Evolutionary conservation across 2,113 vertebrate genomes (phyloP).

Genomic region (Cebus imitator): DNA sequence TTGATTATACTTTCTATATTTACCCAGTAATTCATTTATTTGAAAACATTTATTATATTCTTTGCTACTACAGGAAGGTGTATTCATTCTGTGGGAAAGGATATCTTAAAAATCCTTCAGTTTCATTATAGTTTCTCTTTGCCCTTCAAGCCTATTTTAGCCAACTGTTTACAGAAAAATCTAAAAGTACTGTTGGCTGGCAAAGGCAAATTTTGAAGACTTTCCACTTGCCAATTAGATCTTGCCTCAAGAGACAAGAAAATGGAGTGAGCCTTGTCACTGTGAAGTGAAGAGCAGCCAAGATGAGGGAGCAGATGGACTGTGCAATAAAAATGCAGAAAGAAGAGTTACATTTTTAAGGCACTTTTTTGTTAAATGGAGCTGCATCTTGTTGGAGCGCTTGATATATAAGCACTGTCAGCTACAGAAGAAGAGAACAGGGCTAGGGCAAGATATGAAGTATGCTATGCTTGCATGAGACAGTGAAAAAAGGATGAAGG

Average conservation of each 20-base stretch:
- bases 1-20: not conserved
- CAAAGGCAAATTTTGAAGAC: slow-evolving; percentile 74
- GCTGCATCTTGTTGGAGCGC: slow-evolving; percentile 76
- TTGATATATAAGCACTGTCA: slow-evolving; percentile 81
- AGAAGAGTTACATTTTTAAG: slow-evolving; percentile 80
- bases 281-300: slow-evolving; percentile 74
- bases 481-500: slow-evolving; percentile 70
- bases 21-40: slow-evolving; percentile 30
- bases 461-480: slow-evolving; percentile 66
- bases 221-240: slow-evolving; percentile 79
- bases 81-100: not conserved
- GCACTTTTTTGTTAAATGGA: slow-evolving; percentile 81
- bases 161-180: slow-evolving; percentile 70
- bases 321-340: slow-evolving; percentile 79
- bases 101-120: not conserved
- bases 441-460: slow-evolving; percentile 75
- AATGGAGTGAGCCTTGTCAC: slow-evolving; percentile 75
- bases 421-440: slow-evolving; percentile 75
- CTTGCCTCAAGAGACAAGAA: slow-evolving; percentile 77
- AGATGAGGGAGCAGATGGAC: slow-evolving; percentile 79
- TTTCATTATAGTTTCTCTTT: slow-evolving; percentile 60
- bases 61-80: slow-evolving; percentile 15
- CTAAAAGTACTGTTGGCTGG: slow-evolving; percentile 64
- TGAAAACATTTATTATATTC: slow-evolving; percentile 27
- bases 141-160: slow-evolving; percentile 56